Evolutionary conservation across 2,888 invertebrate genomes (phyloP), one percentile per base, ranked within the genome.

Genomic region (Campoplex nolae): DNA sequence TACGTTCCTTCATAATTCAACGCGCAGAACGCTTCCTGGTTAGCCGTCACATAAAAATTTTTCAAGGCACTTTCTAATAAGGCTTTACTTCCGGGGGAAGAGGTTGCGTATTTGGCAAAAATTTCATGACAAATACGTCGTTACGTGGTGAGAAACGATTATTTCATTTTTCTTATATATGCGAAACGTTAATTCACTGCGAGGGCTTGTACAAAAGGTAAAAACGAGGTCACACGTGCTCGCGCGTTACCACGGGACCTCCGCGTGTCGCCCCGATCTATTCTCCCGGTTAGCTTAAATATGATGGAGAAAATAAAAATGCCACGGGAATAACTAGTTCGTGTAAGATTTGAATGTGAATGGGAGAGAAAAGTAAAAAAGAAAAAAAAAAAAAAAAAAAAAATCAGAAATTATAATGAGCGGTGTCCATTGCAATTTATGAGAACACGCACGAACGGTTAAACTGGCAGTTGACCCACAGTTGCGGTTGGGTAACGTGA

Each of bases 401-500:
- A 74, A 74, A 74, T 74, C 74, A 35, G 74, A 56, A 56, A 74
- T 74, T 54, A 56, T 54, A 74, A 74, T 32, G 56, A 74, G 56
- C 56, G 54, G 54, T 54, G 35, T 73, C 32, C 54, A 74, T 74
- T 35, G 28, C 74, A 56, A 74, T 54, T 35, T 73, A 73, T 73
- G 38, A 35, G 74, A 38, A 38, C 56, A 56, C 54, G 56, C 54
- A 38, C 74, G 74, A 74, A 56, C 74, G 38, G 74, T 54, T 38
- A 23, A 73, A 73, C 38, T 32, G 78, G 45, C 68, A 56, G 56
- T 79, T 79, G 78, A 79, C 70, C 70, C 78, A 54, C 70, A 58
- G 54, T 74, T 77, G 78, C 28, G 56, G 78, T 68, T 68, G 23
- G 68, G 78, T 79, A 79, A 79, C 70, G 68, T 56, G 78, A 77